Conservation (phyloP, 2,113 vertebrate genomes). For the Catharus minimus region DNA sequence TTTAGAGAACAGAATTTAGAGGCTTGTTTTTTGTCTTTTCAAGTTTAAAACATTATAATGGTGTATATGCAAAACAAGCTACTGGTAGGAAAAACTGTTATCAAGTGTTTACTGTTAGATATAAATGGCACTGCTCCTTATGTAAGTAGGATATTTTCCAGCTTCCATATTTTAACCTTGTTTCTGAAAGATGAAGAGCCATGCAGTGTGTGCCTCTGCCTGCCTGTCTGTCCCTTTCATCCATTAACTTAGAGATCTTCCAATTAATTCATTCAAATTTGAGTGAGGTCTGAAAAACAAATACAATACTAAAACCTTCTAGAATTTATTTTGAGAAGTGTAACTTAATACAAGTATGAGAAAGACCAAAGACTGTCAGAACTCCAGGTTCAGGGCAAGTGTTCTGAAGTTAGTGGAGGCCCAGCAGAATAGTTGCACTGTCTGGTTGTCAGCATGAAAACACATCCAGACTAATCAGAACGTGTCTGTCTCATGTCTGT, state of each 20-base stretch:
- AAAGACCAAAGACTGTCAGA: not conserved
- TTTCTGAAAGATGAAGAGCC: not conserved
- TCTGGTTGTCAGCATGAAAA: conserved; percentile 5
- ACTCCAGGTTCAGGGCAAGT: not conserved
- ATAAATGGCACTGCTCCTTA: not conserved
- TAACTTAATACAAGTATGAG: not conserved
- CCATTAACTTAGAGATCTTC: not conserved
- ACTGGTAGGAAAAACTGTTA: not conserved
- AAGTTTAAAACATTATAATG: not conserved
- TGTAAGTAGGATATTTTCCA: not conserved
- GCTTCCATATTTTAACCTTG: not conserved
- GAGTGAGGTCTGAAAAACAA: not conserved
- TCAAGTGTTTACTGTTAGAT: not conserved
- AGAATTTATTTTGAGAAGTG: not conserved
- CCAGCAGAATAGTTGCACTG: not conserved
- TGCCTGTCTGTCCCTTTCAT: not conserved
- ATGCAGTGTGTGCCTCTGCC: not conserved
- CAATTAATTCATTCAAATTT: not conserved
- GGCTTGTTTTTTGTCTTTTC: not conserved
- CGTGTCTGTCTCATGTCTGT: not conserved
- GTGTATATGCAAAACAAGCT: not conserved
- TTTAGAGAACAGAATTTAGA: not conserved
- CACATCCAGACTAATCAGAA: not conserved
- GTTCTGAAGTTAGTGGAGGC: not conserved
- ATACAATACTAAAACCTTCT: not conserved